Base-by-base conservation (phyloP, 2,888 invertebrate genomes). In the Caenorhabditis sp. region DNA sequence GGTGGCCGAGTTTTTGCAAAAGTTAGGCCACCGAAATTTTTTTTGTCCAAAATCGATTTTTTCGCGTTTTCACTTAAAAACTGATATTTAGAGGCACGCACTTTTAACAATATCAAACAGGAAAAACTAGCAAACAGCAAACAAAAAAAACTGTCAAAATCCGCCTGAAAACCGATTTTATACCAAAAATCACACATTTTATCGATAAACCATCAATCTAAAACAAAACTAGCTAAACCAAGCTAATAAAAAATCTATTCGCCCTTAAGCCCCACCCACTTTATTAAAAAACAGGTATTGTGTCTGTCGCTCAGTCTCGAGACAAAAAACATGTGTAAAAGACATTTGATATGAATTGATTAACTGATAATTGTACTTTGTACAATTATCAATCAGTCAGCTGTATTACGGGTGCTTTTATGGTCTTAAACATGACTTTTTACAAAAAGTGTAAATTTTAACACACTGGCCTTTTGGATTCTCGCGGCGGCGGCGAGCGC, bases 131-230 rank as follows among this genome's bases (percentile, higher is more conserved):
- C 6, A 40, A 40, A 40, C 40, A 40, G 13, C 6, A 40, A 40
- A 40, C 40, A 40, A 13, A 2, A 6, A 13, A 11, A 40, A 40
- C 13, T 13, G 6, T 40, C 2, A 13, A 3, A 2, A 47, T 20
- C 4, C 47, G 9, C 40, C 40, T 15, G 5, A 32, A 32, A 6
- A n/a, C 1, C 18, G 4, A 1, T 47, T 47, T 47, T 47, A 47
- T 47, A 47, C 47, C 47, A 47, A n/a, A 47, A 47, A 47, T 47
- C 47, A 47, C 47, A 47, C 47, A 4, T 47, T 47, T 18, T 47
- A 4, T 18, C n/a, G n/a, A 20, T 47, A 20, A 9, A 15, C 15
- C 3, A 18, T n/a, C n/a, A 47, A 47, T 9, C 1, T 2, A 47
- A 47, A 47, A 4, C 50, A 20, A 47, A 47, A 47, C 47, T 47